Base-by-base conservation (phyloP, 2,888 invertebrate species). In the Eristalis pertinax region DNA sequence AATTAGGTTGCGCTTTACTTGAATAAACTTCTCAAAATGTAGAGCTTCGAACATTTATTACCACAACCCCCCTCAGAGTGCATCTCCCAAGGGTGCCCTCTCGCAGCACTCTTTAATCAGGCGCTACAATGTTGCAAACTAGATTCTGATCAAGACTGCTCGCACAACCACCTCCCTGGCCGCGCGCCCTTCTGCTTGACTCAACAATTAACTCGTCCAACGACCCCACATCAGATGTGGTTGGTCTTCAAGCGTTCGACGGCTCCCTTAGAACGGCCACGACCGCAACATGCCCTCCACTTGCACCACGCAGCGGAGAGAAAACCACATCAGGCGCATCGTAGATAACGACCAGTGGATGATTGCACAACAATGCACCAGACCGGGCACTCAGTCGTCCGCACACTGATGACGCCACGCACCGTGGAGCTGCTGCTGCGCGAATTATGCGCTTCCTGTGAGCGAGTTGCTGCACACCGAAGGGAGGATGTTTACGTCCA, bases 371-470 rank as follows among this genome's bases (percentile, higher is more conserved):
- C 72, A 69, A 69, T 68, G 76, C 76, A 41, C 0, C 69, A 3
- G 22, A 56, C 50, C 38, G 60, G 67, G 35, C 69, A 11, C 43
- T 24, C n/a, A 15, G 13, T 4, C 5, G 29, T 19, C 26, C 32
- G 68, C 38, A 38, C n/a, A n/a, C 56, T 11, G 58, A 19, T 63
- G 32, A 29, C n/a, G 1, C 11, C 15, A 29, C 29, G 29, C 26
- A 50, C 19, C 56, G 56, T 50, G 43, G 43, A 8, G 60, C 15
- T 8, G n/a, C 15, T 8, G n/a, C 41, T 63, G 22, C 38, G 3
- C 60, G 64, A 85, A 82, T 86, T 86, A 74, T 13, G 50, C 4
- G 26, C 63, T 83, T 86, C 86, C 74, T 83, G 78, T 78, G 78
- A 74, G 69, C 65, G 62, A 32, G 24, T 72, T 65, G 62, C 26